Evolutionary conservation across 2,888 invertebrate genomes (phyloP), one percentile per base, ranked within the genome.

Genomic region (Zonitis immaculata): DNA sequence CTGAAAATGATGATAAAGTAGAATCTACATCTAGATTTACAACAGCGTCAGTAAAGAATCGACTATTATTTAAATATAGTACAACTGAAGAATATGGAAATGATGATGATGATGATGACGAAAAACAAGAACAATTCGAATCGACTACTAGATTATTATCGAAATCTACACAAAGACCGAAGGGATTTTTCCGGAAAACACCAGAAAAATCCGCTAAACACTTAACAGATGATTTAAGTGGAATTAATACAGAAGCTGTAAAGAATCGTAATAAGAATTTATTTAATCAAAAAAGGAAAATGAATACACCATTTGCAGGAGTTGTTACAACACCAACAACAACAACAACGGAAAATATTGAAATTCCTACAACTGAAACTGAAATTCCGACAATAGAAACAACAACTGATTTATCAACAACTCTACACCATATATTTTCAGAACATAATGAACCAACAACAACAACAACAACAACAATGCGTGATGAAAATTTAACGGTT

Each of bases 251-350:
- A 27, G 78, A 80, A 64, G 79, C 78, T 7, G 65, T 80, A 16
- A 80, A 78, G 69, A 77, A 77, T 30, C 75, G 79, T 58, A 81
- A 81, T 58, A 81, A 79, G 61, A 79, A 79, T 65, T 72, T 81
- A 45, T 81, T 80, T 56, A 78, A 79, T 49, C 76, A 74, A 55
- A 67, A 68, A 35, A 61, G 72, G 26, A 70, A 72, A 56, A 69
- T 69, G 67, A 73, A 74, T 50, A 65, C 66, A 5, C 73, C 74
- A 27, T 51, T 56, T 44, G 39, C 59, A n/a, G 45, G 46, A 11
- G 44, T 56, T 25, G 42, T 39, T 26, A 39, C 47, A 14, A 32
- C 16, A 14, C 52, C 54, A 44, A 6, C 48, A 12, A 35, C 49
- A n/a, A 46, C 51, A 27, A 51, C 51, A 44, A 35, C 54, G n/a